Evolutionary conservation across 1,140 invertebrate genomes (phyloP).

Genomic region (Rhizoglyphus robini): DNA sequence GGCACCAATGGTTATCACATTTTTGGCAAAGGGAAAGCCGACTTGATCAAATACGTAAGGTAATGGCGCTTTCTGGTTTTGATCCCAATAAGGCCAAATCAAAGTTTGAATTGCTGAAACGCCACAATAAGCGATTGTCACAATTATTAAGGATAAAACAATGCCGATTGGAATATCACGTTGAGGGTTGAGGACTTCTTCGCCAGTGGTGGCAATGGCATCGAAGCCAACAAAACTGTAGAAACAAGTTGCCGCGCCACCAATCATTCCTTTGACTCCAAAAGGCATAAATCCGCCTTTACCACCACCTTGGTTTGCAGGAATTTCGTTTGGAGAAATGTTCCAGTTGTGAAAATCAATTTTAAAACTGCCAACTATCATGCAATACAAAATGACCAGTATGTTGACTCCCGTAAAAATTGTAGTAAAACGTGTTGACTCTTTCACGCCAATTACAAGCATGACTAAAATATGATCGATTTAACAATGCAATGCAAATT

Average conservation of each 20-base stretch:
- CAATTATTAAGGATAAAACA: constrained; percentile 57
- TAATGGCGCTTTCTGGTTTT: constrained; percentile 43
- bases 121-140: constrained; percentile 68
- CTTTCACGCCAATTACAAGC: constrained; percentile 64
- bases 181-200: constrained; percentile 80
- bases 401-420: constrained; percentile 75
- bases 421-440: constrained; percentile 75
- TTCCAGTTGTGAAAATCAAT: constrained; percentile 65
- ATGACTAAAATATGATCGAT: constrained; percentile 42
- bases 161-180: constrained; percentile 72
- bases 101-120: constrained; percentile 73
- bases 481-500: background rate
- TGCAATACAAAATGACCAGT: constrained; percentile 60
- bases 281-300: constrained; percentile 65
- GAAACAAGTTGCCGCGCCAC: constrained; percentile 75
- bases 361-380: constrained; percentile 64
- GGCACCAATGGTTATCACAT: constrained; percentile 60
- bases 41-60: constrained; percentile 56
- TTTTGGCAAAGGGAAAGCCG: constrained; percentile 53
- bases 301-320: constrained; percentile 23
- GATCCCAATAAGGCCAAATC: constrained; percentile 66
- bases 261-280: constrained; percentile 31
- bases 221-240: constrained; percentile 83
- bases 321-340: background rate
- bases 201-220: constrained; percentile 62